A percentile compares a stretch with the other conserved stretches of the same genome.
phyloP scores from a whole-genome alignment of 2,797 vertebrate species.

The Cygnus olor region DNA sequence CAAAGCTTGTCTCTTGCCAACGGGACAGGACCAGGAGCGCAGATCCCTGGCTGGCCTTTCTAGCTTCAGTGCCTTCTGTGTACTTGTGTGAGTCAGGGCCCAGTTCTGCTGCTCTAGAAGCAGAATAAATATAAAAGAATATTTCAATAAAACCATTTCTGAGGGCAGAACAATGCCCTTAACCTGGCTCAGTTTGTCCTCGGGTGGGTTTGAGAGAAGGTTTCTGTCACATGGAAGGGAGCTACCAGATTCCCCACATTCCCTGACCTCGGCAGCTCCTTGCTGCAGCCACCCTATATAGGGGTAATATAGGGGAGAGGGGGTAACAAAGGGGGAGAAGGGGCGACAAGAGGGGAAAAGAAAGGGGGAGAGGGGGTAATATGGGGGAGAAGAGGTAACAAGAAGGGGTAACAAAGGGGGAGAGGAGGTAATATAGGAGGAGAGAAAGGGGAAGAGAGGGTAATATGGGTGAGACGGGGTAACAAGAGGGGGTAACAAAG shows the following conservation, averaged over 20 bases:
- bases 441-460: no score
- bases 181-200: not conserved
- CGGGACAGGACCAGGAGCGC: not conserved
- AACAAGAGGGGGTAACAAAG: no score
- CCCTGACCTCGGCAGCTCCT: not conserved
- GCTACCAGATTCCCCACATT: not conserved
- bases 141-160: not conserved
- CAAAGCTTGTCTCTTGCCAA: not conserved
- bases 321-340: no score
- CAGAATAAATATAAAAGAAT: no score
- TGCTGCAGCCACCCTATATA: not conserved
- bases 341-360: no score
- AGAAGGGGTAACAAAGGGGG: no score
- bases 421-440: no score
- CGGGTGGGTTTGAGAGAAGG: not conserved
- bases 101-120: not conserved
- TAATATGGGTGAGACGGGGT: no score
- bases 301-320: no score
- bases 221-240: not conserved
- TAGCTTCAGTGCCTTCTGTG: rapidly evolving
- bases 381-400: no score
- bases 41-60: not conserved
- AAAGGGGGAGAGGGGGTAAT: no score
- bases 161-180: not conserved
- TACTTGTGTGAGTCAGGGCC: not conserved